Conservation (phyloP, 2,888 invertebrate genomes). For the Drosophila limbata region DNA sequence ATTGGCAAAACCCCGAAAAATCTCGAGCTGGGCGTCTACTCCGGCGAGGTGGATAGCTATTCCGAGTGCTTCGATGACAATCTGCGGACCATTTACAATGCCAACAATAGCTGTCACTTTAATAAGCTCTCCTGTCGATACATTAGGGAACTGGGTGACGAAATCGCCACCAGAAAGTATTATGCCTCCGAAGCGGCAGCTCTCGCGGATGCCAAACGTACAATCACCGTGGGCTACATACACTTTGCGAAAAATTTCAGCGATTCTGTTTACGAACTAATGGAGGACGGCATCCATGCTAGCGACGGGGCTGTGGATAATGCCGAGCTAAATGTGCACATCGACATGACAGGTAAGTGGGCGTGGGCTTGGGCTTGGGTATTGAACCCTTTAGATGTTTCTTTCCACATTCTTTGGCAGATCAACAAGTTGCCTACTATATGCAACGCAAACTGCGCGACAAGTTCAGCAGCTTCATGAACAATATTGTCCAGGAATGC, state of each 20-base stretch:
- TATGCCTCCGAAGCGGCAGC: slow-evolving; percentile 85
- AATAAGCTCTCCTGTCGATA: slow-evolving; percentile 88
- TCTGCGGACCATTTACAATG: slow-evolving; percentile 84
- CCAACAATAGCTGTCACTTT: slow-evolving; percentile 86
- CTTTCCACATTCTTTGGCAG: slow-evolving; percentile 85
- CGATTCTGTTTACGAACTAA: slow-evolving; percentile 86
- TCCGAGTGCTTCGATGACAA: slow-evolving; percentile 84
- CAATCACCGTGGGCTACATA: slow-evolving; percentile 88
- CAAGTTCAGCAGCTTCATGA: slow-evolving; percentile 89
- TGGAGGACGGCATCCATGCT: slow-evolving; percentile 87
- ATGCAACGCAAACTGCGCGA: slow-evolving; percentile 90
- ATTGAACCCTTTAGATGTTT: not conserved
- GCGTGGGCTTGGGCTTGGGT: too few relatives aligned
- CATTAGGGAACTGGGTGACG: slow-evolving; percentile 87
- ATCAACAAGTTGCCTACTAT: slow-evolving; percentile 92
- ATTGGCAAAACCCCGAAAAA: slow-evolving; percentile 91
- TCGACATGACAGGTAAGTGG: slow-evolving; percentile 90
- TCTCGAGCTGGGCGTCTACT: slow-evolving; percentile 91
- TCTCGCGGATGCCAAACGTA: slow-evolving; percentile 86
- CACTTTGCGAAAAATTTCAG: slow-evolving; percentile 91
- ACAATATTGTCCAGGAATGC: slow-evolving; percentile 88
- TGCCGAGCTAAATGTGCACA: slow-evolving; percentile 89
- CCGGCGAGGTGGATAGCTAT: slow-evolving; percentile 89
- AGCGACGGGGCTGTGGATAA: slow-evolving; percentile 86
- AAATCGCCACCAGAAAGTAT: slow-evolving; percentile 86